phyloP scores from a whole-genome alignment of 2,113 vertebrate species.

The Dunckerocampus dactyliophorus region DNA sequence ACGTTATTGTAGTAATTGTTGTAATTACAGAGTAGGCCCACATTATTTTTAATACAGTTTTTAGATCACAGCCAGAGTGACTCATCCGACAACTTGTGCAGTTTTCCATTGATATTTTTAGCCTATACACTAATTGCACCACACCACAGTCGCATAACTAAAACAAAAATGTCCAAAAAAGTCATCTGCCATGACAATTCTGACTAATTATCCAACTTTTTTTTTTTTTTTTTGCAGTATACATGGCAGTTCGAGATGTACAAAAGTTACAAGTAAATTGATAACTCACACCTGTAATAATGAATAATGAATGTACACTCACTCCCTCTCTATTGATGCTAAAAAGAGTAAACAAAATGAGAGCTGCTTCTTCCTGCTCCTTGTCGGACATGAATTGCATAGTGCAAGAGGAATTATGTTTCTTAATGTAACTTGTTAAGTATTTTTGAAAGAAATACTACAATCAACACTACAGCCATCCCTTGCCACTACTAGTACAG shows the following conservation, averaged over 20 bases:
- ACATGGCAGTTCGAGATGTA: neutral
- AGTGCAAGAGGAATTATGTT: too few species aligned
- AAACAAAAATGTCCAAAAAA: too few species aligned
- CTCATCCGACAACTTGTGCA: neutral
- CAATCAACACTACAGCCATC: too few species aligned
- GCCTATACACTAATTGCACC: too few species aligned
- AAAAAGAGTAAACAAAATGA: neutral
- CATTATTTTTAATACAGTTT: neutral
- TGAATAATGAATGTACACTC: neutral
- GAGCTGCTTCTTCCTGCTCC: too few species aligned
- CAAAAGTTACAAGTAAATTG: neutral
- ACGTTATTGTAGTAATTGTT: conserved; percentile 7
- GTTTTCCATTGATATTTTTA: neutral
- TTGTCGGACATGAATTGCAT: too few species aligned
- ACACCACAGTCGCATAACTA: too few species aligned
- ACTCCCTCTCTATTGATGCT: neutral
- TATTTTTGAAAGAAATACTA: too few species aligned
- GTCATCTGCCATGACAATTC: neutral
- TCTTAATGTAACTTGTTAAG: too few species aligned
- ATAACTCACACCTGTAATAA: neutral
- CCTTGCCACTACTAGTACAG: too few species aligned
- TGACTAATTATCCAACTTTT: neutral
- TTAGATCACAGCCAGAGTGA: neutral
- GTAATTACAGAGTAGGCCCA: neutral
- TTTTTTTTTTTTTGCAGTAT: neutral